A percentile compares a stretch with the other conserved stretches of the same genome.
These are phyloP conservation scores for Choristoneura rosaceana DNA, from an alignment of 2,888 invertebrate genomes.

Conservation along the genomic window DNA sequence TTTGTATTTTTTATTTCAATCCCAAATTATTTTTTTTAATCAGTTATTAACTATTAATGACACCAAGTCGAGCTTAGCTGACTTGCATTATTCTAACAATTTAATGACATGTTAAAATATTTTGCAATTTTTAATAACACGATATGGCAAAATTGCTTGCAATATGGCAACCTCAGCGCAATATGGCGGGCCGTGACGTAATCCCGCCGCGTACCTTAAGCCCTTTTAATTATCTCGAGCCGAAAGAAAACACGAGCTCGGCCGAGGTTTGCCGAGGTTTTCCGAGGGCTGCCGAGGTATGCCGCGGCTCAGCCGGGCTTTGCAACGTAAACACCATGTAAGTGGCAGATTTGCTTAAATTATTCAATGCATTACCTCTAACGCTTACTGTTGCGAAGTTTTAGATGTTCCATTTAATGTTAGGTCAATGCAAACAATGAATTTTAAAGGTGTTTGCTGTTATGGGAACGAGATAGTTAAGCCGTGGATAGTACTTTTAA, in stretches of 20 bases:
- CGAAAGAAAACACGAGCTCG: conserved; percentile 66
- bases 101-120: conserved; percentile 17
- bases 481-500: not conserved
- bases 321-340: conserved; percentile 52
- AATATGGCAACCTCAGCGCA: conserved; percentile 19
- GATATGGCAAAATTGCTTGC: conserved; percentile 1
- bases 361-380: conserved; percentile 58
- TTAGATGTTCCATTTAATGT: conserved; percentile 25
- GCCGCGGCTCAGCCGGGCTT: conserved; percentile 49
- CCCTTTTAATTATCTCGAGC: conserved; percentile 70
- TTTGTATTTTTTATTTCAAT: too few relatives aligned
- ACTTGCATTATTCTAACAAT: not conserved
- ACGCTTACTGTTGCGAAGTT: conserved; percentile 19
- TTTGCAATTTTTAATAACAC: conserved; percentile 4
- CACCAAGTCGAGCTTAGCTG: too few relatives aligned
- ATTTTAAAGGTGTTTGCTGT: conserved; percentile 3
- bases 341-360: conserved; percentile 65
- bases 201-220: conserved; percentile 68
- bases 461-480: not conserved
- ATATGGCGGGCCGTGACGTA: conserved; percentile 54
- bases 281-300: conserved; percentile 27
- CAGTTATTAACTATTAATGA: not conserved
- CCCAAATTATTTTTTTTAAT: too few relatives aligned
- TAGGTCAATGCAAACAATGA: conserved; percentile 23
- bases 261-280: conserved; percentile 24